A percentile compares a stretch with the other conserved stretches of the same genome.
phyloP scores from a whole-genome alignment of 2,113 vertebrate species.

The Nycticorax nycticorax region DNA sequence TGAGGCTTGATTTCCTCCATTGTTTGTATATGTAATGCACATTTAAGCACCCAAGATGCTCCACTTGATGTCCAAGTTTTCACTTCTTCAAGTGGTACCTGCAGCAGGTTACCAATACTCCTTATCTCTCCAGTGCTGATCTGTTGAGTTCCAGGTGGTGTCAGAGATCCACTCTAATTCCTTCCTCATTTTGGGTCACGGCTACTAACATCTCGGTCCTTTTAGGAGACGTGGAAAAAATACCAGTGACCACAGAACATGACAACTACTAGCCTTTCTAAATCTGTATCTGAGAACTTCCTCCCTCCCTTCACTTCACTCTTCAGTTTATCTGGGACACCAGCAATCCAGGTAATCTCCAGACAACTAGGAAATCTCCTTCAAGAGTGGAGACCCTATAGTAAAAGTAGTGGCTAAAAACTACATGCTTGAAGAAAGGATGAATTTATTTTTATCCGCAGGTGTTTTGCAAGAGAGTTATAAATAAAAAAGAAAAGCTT shows the following conservation, averaged over 20 bases:
- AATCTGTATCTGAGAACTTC: not conserved
- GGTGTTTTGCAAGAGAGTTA: not conserved
- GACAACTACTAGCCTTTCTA: not conserved
- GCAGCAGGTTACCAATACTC: not conserved
- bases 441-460: not conserved
- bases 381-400: not conserved
- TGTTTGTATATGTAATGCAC: not conserved
- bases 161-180: not conserved
- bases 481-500: not conserved
- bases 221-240: not conserved
- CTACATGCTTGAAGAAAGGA: not conserved
- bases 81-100: not conserved
- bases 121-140: not conserved
- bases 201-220: not conserved
- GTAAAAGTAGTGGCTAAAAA: not conserved
- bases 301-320: not conserved
- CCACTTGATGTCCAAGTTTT: not conserved
- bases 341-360: not conserved
- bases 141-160: not conserved
- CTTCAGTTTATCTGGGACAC: not conserved
- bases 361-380: not conserved
- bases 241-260: not conserved
- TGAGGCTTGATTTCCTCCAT: not conserved
- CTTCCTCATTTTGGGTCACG: not conserved
- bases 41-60: not conserved